A percentile compares a stretch with the other conserved stretches of the same genome.
phyloP scores from a whole-genome alignment of 2,888 invertebrate genomes.

The Neria commutata region DNA sequence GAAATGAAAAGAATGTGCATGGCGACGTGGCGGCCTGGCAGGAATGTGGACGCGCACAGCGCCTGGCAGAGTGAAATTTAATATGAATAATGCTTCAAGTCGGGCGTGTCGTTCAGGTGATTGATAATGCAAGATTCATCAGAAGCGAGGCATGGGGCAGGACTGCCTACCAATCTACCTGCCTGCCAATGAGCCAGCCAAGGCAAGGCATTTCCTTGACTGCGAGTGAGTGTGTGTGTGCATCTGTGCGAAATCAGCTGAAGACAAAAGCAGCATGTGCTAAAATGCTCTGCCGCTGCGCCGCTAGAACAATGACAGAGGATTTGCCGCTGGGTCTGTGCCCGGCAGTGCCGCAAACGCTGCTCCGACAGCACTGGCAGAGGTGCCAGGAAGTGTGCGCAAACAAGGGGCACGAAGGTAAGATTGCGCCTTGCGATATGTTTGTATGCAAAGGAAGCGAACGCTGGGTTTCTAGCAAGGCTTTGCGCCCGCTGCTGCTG shows the following conservation, averaged over 20 bases:
- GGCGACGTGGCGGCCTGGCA: too few species aligned
- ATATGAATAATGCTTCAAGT: neutral
- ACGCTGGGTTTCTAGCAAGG: too few species aligned
- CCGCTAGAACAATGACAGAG: neutral
- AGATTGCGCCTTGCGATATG: slow-evolving; percentile 15
- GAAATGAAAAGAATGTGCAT: too few species aligned
- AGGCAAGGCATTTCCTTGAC: too few species aligned
- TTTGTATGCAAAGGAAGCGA: too few species aligned
- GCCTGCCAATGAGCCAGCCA: too few species aligned
- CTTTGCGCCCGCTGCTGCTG: too few species aligned
- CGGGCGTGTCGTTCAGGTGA: slow-evolving; percentile 7
- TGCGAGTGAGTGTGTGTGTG: too few species aligned
- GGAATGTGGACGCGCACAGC: neutral
- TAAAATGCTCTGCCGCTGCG: neutral
- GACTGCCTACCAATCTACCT: too few species aligned
- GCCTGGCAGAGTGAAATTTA: neutral
- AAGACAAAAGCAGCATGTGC: slow-evolving; percentile 2
- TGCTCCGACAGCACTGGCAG: too few species aligned
- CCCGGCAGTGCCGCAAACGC: neutral
- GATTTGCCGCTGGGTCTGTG: neutral
- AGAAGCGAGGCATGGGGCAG: too few species aligned
- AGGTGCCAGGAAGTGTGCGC: neutral
- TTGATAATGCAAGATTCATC: slow-evolving; percentile 16
- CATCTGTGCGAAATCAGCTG: slow-evolving; percentile 5
- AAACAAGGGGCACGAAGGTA: neutral